Conservation (phyloP, 2,888 invertebrate species). For the Acrobasis suavella region DNA sequence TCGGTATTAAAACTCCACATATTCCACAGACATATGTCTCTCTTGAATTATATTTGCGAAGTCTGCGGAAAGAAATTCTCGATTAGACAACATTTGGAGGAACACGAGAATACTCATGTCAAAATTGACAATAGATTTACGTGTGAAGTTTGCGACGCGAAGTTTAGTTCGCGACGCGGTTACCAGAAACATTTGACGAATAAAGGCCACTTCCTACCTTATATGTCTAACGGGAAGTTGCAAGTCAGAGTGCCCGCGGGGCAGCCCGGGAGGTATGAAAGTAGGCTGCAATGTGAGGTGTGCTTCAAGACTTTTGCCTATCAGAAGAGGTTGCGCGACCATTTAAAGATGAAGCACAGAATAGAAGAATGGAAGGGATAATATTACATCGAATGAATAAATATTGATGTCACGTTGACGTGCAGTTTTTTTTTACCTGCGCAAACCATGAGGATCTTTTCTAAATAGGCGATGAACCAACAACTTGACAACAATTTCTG, state of each 20-base stretch:
- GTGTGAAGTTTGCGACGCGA: conserved; percentile 45
- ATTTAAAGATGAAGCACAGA: conserved; percentile 21
- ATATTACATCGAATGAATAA: not conserved
- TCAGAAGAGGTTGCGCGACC: conserved; percentile 3
- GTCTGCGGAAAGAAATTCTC: conserved; percentile 51
- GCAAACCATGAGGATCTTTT: too few relatives aligned
- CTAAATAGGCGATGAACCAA: too few relatives aligned
- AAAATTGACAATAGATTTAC: conserved; percentile 45
- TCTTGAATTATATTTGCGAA: conserved; percentile 44
- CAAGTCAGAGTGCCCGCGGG: not conserved
- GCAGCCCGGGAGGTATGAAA: not conserved
- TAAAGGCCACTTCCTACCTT: conserved; percentile 20
- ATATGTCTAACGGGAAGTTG: conserved; percentile 4
- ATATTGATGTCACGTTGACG: not conserved
- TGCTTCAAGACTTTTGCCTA: conserved; percentile 2
- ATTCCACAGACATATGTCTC: conserved; percentile 38
- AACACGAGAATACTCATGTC: conserved; percentile 52
- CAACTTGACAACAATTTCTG: too few relatives aligned
- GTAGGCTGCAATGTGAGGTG: conserved; percentile 5
- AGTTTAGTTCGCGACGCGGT: conserved; percentile 50
- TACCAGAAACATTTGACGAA: conserved; percentile 43
- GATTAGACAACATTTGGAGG: conserved; percentile 41
- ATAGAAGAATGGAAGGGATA: not conserved
- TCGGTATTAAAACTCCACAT: conserved; percentile 44
- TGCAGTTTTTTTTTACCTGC: too few relatives aligned